Evolutionary conservation across 1,140 invertebrate genomes (phyloP).

Genomic region (Rhyacophila brunnea): DNA sequence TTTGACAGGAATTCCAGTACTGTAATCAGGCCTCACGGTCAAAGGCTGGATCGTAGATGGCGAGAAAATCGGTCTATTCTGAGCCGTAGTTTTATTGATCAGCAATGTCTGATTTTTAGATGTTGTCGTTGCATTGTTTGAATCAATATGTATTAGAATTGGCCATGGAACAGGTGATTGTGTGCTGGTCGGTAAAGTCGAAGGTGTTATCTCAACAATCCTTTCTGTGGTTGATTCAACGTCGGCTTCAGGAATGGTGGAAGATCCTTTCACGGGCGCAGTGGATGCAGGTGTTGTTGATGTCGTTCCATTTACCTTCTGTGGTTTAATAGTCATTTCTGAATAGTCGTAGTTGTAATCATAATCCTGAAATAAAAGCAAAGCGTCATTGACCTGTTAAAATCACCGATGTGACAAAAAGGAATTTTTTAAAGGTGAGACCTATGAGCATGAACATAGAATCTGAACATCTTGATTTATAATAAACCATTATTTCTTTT

Average conservation of each 20-base stretch:
- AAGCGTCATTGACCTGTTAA: too few species aligned
- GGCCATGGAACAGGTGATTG: constrained; percentile 4
- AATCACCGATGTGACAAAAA: too few species aligned
- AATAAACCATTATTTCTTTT: too few species aligned
- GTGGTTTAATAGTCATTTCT: constrained; percentile 60
- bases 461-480: too few species aligned
- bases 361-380: constrained; percentile 54
- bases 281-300: constrained; percentile 14
- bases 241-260: background rate
- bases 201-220: constrained; percentile 28
- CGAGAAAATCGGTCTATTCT: too few species aligned
- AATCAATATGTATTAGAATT: background rate
- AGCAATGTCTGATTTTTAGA: too few species aligned
- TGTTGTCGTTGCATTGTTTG: too few species aligned
- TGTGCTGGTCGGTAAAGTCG: constrained; percentile 3
- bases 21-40: background rate
- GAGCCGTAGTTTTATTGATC: too few species aligned
- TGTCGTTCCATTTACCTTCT: constrained; percentile 40
- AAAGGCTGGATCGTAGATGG: too few species aligned
- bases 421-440: too few species aligned
- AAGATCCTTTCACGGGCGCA: constrained; percentile 7
- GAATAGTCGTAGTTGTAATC: constrained; percentile 62
- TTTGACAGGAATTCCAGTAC: constrained; percentile 28
- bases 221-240: constrained; percentile 25
- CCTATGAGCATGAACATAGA: too few species aligned